These are phyloP conservation scores for Cylas formicarius DNA, from an alignment of 1,140 invertebrate genomes.

Conservation along the genomic window DNA sequence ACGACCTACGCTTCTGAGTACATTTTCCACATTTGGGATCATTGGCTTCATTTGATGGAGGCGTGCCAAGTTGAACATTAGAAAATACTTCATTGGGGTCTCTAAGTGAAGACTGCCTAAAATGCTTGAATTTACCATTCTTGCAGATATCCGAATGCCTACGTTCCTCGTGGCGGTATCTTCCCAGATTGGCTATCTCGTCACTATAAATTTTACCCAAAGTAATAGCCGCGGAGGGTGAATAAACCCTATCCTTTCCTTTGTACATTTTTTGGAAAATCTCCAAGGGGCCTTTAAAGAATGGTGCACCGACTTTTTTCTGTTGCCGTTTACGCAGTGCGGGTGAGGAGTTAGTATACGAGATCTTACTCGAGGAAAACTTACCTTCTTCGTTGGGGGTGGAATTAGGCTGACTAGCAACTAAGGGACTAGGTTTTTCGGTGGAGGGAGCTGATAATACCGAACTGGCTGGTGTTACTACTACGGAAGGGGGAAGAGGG, in stretches of 20 bases:
- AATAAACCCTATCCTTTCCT: slow-evolving; percentile 9
- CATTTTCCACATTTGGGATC: too few species aligned
- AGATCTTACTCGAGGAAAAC: background rate
- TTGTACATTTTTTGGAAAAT: background rate
- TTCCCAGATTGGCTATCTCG: too few species aligned
- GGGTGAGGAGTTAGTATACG: too few species aligned
- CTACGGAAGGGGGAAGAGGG: slow-evolving; percentile 32
- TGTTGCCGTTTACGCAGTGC: background rate
- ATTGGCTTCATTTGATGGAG: too few species aligned
- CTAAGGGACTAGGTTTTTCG: slow-evolving; percentile 39
- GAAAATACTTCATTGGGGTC: too few species aligned
- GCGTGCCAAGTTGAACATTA: too few species aligned
- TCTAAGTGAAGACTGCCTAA: too few species aligned
- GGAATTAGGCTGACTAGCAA: slow-evolving; percentile 38
- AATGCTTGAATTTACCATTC: too few species aligned
- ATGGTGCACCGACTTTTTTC: background rate
- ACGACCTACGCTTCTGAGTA: too few species aligned
- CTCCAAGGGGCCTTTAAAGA: background rate
- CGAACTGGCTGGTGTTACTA: slow-evolving; percentile 25
- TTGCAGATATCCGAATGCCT: too few species aligned
- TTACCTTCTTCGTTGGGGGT: slow-evolving; percentile 19
- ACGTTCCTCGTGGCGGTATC: too few species aligned
- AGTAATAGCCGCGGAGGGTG: slow-evolving; percentile 4
- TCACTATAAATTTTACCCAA: slow-evolving; percentile 13
- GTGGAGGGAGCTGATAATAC: slow-evolving; percentile 25